These are phyloP conservation scores for Drosophila nannoptera DNA, from an alignment of 1,140 invertebrate genomes.

Conservation along the genomic window DNA sequence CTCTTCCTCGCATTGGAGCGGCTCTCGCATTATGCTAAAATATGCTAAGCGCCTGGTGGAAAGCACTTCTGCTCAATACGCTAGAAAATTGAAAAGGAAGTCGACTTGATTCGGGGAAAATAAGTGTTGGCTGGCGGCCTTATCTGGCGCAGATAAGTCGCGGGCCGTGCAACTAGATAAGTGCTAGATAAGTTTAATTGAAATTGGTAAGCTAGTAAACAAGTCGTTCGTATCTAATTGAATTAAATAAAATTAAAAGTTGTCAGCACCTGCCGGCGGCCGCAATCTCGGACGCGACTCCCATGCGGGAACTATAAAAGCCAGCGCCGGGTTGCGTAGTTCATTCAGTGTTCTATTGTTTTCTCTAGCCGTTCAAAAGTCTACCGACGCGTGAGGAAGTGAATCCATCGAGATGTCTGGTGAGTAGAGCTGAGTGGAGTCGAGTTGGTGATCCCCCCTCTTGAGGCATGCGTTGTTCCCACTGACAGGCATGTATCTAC, in stretches of 20 bases:
- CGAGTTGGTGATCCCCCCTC: background rate
- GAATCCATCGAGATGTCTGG: constrained; percentile 30
- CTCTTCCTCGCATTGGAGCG: background rate
- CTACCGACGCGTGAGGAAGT: background rate
- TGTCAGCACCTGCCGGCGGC: constrained; percentile 16
- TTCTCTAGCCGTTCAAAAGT: constrained; percentile 8
- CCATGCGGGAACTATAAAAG: constrained; percentile 19
- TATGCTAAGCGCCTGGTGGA: background rate
- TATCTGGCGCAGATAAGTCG: background rate
- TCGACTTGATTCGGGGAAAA: constrained; percentile 10
- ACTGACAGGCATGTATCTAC: constrained; percentile 41
- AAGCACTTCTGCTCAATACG: constrained; percentile 1
- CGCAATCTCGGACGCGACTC: background rate
- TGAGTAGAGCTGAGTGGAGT: constrained; percentile 14
- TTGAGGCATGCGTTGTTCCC: background rate
- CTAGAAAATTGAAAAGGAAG: constrained; percentile 10
- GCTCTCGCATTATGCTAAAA: constrained; percentile 9
- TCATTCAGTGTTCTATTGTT: constrained; percentile 13
- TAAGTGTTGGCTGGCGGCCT: background rate
- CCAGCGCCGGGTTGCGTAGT: background rate
- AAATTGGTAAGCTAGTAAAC: constrained; percentile 35
- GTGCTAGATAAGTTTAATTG: constrained; percentile 54
- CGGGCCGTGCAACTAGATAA: background rate
- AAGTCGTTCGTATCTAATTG: constrained; percentile 25
- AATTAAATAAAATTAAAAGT: constrained; percentile 59